Base-by-base conservation (phyloP, 2,113 vertebrate genomes). In the Lepus europaeus region DNA sequence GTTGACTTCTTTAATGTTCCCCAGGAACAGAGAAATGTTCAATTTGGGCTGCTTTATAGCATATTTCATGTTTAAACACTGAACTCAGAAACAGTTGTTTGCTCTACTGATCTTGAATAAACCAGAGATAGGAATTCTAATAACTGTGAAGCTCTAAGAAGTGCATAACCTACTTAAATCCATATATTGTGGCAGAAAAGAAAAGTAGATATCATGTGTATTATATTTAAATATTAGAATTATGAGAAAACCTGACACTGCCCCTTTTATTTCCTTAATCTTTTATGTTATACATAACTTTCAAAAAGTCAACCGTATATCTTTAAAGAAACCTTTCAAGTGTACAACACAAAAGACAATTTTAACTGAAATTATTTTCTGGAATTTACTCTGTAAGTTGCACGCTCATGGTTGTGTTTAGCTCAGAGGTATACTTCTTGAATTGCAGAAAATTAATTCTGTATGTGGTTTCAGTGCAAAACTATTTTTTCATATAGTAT, bases 1-100 rank as follows among this genome's bases (percentile, higher is more conserved):
- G 96, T 95, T 98, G 97, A 98, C 97, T 98, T 97, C 97, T 98
- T 98, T 98, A 97, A 97, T 74, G 86, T 95, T 97, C 96, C 94
- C 87, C 85, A 95, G 96, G 97, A 98, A 98, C 39, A 96, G 89
- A 98, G 81, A 97, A 95, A 94, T 96, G 83, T 92, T 97, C 95
- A 96, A 63, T 94, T 96, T 87, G 92, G 87, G 95, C 72, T 64
- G 11, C 93, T 96, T 89, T 94, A 93, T 77, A 81, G 97, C 93
- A 95, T 91, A 97, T 85, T 95, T 97, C 95, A 96, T 80, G 82
- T 95, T 95, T 94, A 94, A 95, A 94, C 89, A 95, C 51, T 77
- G 91, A 95, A 97, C 69, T 96, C 82, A 51, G 86, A 96, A 92
- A 80, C 11, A 93, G 94, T 20, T 94, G 89, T 97, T 95, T 96